Conservation (phyloP, 2,797 vertebrate species). For the Percopsis omiscomaycus region DNA sequence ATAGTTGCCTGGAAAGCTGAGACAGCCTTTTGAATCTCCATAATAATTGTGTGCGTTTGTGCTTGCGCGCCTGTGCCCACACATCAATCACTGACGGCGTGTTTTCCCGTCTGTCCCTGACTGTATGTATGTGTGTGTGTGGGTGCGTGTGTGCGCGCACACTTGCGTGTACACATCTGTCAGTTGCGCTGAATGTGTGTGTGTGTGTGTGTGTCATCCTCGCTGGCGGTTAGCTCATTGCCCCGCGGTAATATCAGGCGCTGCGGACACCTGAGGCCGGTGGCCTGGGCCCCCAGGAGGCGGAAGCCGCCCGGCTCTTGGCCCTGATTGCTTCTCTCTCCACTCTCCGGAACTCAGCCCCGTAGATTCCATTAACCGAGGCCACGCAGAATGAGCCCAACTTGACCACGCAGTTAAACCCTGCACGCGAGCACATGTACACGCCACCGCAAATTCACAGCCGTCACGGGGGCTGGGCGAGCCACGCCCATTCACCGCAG, state of each 20-base stretch:
- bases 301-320: conserved; percentile 72
- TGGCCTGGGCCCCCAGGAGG: conserved; percentile 62
- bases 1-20: conserved; percentile 4
- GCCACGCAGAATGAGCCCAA: conserved; percentile 58
- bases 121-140: conserved; percentile 7
- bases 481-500: conserved; percentile 20
- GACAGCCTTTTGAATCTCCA: background rate
- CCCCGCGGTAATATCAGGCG: conserved; percentile 72
- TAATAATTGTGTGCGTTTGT: conserved; percentile 13
- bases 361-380: conserved; percentile 73
- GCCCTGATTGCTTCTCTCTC: conserved; percentile 79
- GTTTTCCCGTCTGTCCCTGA: background rate
- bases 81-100: background rate
- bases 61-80: background rate
- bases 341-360: conserved; percentile 74
- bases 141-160: background rate
- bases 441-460: conserved; percentile 11
- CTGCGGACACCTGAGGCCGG: conserved; percentile 75
- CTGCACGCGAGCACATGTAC: conserved; percentile 35
- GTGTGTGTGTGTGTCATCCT: conserved; percentile 40
- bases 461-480: conserved; percentile 21
- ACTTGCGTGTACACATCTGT: too few species aligned
- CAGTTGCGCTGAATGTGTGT: too few species aligned
- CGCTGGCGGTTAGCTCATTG: conserved; percentile 75
- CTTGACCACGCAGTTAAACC: conserved; percentile 59